A percentile compares a stretch with the other conserved stretches of the same genome.
phyloP scores from a whole-genome alignment of 30 jellyfish, hydroid and myxozoan species.

The Catostylus mosaicus region DNA sequence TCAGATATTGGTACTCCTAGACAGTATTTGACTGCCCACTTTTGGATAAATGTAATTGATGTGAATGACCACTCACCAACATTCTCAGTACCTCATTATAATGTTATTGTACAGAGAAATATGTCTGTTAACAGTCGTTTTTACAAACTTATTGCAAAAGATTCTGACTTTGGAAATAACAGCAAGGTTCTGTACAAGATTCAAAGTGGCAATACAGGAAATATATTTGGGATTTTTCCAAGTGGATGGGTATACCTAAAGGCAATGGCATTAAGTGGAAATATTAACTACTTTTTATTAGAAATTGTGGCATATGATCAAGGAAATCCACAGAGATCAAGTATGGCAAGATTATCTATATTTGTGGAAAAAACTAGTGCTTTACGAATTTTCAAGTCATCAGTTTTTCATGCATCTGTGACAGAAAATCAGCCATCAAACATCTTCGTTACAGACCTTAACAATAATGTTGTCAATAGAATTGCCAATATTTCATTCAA shows the following conservation, averaged over 20 bases:
- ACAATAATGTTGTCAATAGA: background rate
- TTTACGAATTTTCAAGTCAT: slow-evolving; percentile 15
- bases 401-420: background rate
- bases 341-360: slow-evolving; percentile 18
- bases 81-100: slow-evolving; percentile 20
- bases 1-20: slow-evolving; percentile 64
- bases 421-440: slow-evolving; percentile 36
- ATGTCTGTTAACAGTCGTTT: slow-evolving; percentile 55
- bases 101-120: slow-evolving; percentile 17
- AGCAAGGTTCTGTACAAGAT: slow-evolving; percentile 37
- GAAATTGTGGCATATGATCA: slow-evolving; percentile 47
- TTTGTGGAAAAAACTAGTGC: slow-evolving; percentile 26
- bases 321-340: slow-evolving; percentile 34
- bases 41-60: slow-evolving; percentile 46
- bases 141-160: slow-evolving; percentile 28
- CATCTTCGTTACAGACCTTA: slow-evolving; percentile 35
- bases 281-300: slow-evolving; percentile 29
- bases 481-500: slow-evolving; percentile 8
- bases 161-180: slow-evolving; percentile 55
- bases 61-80: slow-evolving; percentile 51
- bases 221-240: slow-evolving; percentile 68
- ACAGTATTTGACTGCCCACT: background rate
- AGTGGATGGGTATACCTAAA: slow-evolving; percentile 73
- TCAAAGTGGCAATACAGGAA: slow-evolving; percentile 53
- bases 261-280: slow-evolving; percentile 8